Percentiles rank a stretch among this genome's conserved stretches.
These are phyloP conservation scores for Cavia porcellus DNA, from an alignment of 2,113 vertebrate species.

Conservation along the genomic window DNA sequence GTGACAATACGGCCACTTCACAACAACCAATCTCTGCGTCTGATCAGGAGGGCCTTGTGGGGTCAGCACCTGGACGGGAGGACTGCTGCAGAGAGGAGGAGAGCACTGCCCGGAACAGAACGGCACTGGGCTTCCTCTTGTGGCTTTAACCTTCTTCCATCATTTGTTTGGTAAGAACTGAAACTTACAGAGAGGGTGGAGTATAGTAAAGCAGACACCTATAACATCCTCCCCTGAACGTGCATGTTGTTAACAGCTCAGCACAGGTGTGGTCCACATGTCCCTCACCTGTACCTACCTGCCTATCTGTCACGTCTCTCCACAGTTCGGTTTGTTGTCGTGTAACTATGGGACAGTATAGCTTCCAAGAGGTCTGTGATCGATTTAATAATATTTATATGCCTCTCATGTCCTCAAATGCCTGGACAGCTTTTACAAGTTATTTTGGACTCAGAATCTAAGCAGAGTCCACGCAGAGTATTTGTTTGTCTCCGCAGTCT, in stretches of 20 bases:
- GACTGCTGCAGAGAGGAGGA: not conserved
- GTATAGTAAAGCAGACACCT: not conserved
- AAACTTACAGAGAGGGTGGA: conserved; percentile 9
- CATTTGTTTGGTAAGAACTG: conserved; percentile 11
- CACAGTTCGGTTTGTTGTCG: not conserved
- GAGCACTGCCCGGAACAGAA: not conserved
- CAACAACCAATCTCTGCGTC: not conserved
- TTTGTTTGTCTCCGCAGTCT: not conserved
- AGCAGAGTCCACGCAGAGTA: not conserved
- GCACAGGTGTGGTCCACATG: not conserved
- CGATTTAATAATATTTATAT: not conserved
- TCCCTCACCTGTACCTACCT: not conserved
- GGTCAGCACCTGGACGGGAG: not conserved
- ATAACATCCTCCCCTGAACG: not conserved
- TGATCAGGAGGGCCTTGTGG: not conserved
- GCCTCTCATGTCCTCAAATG: not conserved
- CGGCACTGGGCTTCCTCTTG: not conserved
- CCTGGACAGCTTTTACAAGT: not conserved
- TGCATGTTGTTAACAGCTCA: not conserved
- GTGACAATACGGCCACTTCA: conserved; percentile 48
- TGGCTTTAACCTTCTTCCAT: not conserved
- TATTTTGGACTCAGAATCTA: not conserved
- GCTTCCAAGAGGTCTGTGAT: not conserved
- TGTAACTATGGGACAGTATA: no score
- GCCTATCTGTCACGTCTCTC: not conserved